These are phyloP conservation scores for Tetrapedia diversipes DNA, from an alignment of 2,888 invertebrate species.

Conservation along the genomic window DNA sequence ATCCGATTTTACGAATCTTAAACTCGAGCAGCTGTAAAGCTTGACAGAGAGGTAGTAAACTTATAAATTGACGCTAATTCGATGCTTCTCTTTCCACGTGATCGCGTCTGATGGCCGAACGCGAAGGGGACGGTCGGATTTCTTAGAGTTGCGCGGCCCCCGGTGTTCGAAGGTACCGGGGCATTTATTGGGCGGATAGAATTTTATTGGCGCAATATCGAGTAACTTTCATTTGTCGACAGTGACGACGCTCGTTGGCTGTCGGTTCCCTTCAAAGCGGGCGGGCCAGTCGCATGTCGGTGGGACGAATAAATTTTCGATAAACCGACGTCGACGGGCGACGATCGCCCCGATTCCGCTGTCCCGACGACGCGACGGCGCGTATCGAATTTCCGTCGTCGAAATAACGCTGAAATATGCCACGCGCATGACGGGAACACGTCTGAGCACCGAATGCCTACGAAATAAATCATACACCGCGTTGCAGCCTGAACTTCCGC, in stretches of 20 bases:
- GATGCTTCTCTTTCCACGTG: too few species aligned
- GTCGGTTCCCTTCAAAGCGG: constrained; percentile 66
- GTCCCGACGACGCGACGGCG: constrained; percentile 69
- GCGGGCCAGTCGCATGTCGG: constrained; percentile 64
- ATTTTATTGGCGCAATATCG: constrained; percentile 69
- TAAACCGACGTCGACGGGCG: constrained; percentile 70
- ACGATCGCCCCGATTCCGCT: constrained; percentile 70
- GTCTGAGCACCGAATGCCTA: constrained; percentile 54
- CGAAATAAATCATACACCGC: constrained; percentile 55
- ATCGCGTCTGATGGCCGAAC: too few species aligned
- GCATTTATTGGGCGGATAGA: constrained; percentile 52
- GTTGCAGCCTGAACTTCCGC: constrained; percentile 33
- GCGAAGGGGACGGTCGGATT: too few species aligned
- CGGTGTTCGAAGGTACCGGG: constrained; percentile 4
- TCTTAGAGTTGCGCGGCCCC: not conserved
- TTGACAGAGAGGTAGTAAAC: too few species aligned
- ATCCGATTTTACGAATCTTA: too few species aligned
- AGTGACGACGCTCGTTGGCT: constrained; percentile 61
- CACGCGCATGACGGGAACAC: constrained; percentile 62
- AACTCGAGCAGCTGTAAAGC: too few species aligned
- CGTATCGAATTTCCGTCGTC: constrained; percentile 71
- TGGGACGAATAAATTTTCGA: constrained; percentile 71
- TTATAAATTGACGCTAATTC: too few species aligned
- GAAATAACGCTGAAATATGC: constrained; percentile 72
- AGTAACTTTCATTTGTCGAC: constrained; percentile 67